phyloP scores from a whole-genome alignment of 2,113 vertebrate genomes.

The Urocitellus parryii region DNA sequence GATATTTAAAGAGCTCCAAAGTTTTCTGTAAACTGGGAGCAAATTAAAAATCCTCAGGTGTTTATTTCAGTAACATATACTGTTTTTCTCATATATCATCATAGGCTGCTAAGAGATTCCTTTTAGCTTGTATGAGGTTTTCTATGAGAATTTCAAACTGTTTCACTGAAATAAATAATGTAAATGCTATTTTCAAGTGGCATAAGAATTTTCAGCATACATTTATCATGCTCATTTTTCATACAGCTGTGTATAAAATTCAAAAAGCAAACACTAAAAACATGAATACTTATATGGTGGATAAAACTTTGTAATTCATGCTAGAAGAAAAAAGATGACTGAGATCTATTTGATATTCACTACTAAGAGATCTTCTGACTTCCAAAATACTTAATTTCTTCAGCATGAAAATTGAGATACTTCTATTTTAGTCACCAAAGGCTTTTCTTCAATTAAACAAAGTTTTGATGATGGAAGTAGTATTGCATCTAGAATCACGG shows the following conservation, averaged over 20 bases:
- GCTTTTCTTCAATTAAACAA: background rate
- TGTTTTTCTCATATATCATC: background rate
- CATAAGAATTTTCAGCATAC: background rate
- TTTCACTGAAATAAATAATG: constrained; percentile 29
- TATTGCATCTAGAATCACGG: background rate
- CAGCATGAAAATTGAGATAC: background rate
- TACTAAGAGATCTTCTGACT: background rate
- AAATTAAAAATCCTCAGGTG: background rate
- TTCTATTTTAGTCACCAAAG: background rate
- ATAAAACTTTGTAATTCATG: background rate
- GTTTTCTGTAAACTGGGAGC: background rate
- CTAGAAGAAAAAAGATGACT: background rate
- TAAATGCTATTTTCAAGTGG: constrained; percentile 10
- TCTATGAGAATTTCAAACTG: background rate
- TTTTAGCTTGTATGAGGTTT: background rate
- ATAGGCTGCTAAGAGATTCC: background rate
- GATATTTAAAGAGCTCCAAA: background rate
- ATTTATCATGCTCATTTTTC: constrained; percentile 31
- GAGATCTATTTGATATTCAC: background rate
- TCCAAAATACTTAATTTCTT: background rate
- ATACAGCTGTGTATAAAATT: background rate
- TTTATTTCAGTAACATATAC: background rate
- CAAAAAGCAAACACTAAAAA: background rate
- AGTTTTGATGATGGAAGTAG: background rate
- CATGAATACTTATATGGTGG: background rate